Evolutionary conservation across 92 coral and sea anemone species (phyloP).

Genomic region (Porites lobata): DNA sequence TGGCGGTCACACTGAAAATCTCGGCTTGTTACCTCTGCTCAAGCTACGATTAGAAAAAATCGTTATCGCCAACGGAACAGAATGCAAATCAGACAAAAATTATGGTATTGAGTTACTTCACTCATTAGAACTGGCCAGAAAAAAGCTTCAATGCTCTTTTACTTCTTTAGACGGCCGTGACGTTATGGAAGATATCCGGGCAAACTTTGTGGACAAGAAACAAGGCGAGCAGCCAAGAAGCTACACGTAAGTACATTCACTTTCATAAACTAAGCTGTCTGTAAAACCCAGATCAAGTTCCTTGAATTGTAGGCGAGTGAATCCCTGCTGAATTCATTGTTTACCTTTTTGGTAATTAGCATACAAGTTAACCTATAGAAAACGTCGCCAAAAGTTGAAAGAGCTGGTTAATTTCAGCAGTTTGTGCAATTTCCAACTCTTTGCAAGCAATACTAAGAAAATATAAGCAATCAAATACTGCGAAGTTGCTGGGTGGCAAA

Average conservation of each 20-base stretch:
- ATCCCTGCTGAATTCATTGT: background rate
- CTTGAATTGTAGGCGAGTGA: too few relatives aligned
- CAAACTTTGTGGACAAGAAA: conserved; percentile 38
- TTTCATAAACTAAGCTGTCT: background rate
- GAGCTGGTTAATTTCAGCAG: too few relatives aligned
- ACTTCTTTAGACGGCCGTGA: conserved; percentile 62
- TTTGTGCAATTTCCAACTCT: too few relatives aligned
- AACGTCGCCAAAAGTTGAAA: too few relatives aligned
- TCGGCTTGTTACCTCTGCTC: conserved; percentile 65
- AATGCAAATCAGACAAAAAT: background rate
- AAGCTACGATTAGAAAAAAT: conserved; percentile 56
- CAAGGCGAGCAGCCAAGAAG: conserved; percentile 52
- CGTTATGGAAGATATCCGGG: conserved; percentile 48
- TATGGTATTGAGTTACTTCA: conserved; percentile 37
- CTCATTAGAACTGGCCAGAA: conserved; percentile 59
- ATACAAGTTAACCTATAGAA: too few relatives aligned
- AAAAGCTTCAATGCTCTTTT: conserved; percentile 68
- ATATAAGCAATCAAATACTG: too few relatives aligned
- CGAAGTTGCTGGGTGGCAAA: too few relatives aligned
- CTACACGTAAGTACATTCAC: conserved; percentile 31
- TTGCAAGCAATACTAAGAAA: too few relatives aligned
- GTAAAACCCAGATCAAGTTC: too few relatives aligned
- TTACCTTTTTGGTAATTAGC: background rate
- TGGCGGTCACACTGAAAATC: conserved; percentile 78
- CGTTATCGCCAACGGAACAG: conserved; percentile 55